Evolutionary conservation across 2,888 invertebrate species (phyloP).

Genomic region (Acanthacorydalis orientalis): DNA sequence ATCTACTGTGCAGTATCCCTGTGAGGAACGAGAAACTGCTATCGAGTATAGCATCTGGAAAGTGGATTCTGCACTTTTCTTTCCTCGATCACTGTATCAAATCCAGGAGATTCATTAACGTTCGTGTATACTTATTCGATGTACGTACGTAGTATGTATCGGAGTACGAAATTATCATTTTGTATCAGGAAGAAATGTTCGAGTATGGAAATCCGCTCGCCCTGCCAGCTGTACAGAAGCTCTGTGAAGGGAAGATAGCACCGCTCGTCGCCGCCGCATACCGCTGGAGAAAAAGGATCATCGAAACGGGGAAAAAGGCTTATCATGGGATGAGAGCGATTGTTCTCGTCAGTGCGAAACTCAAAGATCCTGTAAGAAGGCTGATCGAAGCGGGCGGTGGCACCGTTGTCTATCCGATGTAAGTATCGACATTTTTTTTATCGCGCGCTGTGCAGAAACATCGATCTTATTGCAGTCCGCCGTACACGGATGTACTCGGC

Average conservation of each 20-base stretch:
- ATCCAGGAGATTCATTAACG: constrained; percentile 43
- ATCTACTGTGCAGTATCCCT: constrained; percentile 56
- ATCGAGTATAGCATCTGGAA: constrained; percentile 70
- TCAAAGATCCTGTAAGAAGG: constrained; percentile 43
- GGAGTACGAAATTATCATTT: constrained; percentile 1
- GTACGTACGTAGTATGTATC: neutral
- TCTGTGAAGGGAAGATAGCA: constrained; percentile 27
- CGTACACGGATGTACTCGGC: constrained; percentile 32
- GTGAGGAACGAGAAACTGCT: constrained; percentile 77
- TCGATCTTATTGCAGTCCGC: constrained; percentile 28
- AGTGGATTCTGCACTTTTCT: constrained; percentile 71
- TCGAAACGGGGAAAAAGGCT: constrained; percentile 23
- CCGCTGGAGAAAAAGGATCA: constrained; percentile 49
- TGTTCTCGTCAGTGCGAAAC: constrained; percentile 32
- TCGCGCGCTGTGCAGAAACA: neutral
- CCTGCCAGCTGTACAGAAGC: constrained; percentile 28
- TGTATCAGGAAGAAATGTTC: constrained; percentile 54
- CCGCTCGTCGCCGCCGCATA: constrained; percentile 40
- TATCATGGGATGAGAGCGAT: constrained; percentile 34
- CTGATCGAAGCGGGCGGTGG: constrained; percentile 69
- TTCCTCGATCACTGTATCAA: constrained; percentile 54
- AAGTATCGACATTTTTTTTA: constrained; percentile 15
- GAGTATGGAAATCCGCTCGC: constrained; percentile 73
- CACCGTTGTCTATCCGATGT: constrained; percentile 40
- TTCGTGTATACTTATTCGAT: constrained; percentile 21